A percentile compares a stretch with the other conserved stretches of the same genome.
These are phyloP conservation scores for Erpornis zantholeuca DNA, from an alignment of 2,113 vertebrate genomes.

Conservation along the genomic window DNA sequence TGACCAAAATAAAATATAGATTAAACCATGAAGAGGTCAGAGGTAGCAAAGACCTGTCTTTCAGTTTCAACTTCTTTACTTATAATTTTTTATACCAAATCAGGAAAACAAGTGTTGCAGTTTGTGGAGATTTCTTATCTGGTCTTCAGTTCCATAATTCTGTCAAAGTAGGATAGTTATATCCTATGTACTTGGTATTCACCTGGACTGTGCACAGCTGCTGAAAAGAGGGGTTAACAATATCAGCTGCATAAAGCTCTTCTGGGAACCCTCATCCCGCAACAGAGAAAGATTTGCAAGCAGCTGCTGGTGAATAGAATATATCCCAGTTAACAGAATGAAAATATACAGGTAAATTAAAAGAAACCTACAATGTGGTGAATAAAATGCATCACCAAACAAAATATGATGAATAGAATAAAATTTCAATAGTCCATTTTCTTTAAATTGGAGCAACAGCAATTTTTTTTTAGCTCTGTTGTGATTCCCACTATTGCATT, in stretches of 20 bases:
- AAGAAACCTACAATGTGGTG: neutral
- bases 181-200: neutral
- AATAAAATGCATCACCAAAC: neutral
- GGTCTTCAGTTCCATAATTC: neutral
- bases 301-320: neutral
- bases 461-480: neutral
- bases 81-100: neutral
- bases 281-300: neutral
- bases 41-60: neutral
- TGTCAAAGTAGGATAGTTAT: neutral
- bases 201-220: neutral
- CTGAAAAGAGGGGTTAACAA: neutral
- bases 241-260: neutral
- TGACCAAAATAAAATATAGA: neutral
- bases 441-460: neutral
- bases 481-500: accelerated
- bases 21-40: neutral
- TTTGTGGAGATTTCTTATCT: neutral
- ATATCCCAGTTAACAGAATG: neutral
- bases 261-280: neutral
- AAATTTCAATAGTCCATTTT: neutral
- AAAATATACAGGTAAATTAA: neutral
- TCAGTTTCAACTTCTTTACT: neutral
- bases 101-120: neutral
- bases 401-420: neutral